Percentiles rank a stretch among this genome's conserved stretches.
These are phyloP conservation scores for Agrypnia vestita DNA, from an alignment of 1,140 invertebrate species.

Conservation along the genomic window DNA sequence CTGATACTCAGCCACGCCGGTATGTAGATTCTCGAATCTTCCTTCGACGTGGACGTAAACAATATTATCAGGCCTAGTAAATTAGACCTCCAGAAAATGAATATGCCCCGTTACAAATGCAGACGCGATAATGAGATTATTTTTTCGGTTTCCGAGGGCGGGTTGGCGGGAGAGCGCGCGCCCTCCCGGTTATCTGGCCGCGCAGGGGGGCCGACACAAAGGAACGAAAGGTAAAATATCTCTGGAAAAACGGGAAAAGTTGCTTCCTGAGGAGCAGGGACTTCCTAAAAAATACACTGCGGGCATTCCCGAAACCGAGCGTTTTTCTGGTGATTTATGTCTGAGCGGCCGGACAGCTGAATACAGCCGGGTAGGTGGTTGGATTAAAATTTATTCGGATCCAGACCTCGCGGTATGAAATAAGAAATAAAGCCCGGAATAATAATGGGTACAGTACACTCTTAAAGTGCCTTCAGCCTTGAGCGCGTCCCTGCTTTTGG, in stretches of 20 bases:
- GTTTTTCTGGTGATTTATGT: slow-evolving; percentile 30
- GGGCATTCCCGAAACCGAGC: slow-evolving; percentile 12
- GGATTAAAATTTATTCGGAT: slow-evolving; percentile 16
- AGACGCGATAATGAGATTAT: too few species aligned
- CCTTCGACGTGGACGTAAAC: too few species aligned
- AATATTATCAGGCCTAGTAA: too few species aligned
- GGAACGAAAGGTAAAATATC: slow-evolving; percentile 15
- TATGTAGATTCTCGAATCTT: too few species aligned
- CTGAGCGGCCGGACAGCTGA: slow-evolving; percentile 1
- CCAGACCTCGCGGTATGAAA: not conserved
- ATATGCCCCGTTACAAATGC: too few species aligned
- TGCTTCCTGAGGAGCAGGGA: slow-evolving; percentile 26
- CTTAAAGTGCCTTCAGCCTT: too few species aligned
- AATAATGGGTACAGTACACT: too few species aligned
- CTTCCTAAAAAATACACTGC: slow-evolving; percentile 19
- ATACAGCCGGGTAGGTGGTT: not conserved
- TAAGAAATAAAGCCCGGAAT: too few species aligned
- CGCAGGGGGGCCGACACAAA: not conserved
- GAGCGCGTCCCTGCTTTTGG: too few species aligned
- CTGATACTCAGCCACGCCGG: too few species aligned
- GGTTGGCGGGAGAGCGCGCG: not conserved
- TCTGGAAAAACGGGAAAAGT: slow-evolving; percentile 6
- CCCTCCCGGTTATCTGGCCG: too few species aligned
- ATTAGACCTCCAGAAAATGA: too few species aligned
- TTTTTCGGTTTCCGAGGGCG: not conserved